Evolutionary conservation across 2,113 vertebrate species (phyloP).

Genomic region (Prionailurus bengalensis): DNA sequence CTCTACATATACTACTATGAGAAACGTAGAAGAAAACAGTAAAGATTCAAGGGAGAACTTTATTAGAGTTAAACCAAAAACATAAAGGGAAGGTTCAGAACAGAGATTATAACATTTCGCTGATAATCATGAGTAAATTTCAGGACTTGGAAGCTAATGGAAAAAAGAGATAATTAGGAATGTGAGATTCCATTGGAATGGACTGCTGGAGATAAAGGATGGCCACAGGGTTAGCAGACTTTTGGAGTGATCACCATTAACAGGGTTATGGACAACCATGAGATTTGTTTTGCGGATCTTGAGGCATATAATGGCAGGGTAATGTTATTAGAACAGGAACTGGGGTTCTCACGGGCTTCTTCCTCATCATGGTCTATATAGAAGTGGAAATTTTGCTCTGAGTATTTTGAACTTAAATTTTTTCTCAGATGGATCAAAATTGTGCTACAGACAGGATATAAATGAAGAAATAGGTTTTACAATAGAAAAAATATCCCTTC

Average conservation of each 20-base stretch:
- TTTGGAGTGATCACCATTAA: background rate
- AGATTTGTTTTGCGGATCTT: background rate
- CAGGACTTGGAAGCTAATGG: background rate
- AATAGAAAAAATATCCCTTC: background rate
- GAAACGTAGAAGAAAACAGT: background rate
- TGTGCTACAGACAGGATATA: background rate
- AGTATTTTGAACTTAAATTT: background rate
- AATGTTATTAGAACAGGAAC: background rate
- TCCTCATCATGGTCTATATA: background rate
- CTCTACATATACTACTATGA: background rate
- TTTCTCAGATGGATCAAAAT: background rate
- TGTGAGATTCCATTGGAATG: background rate
- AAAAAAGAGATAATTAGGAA: background rate
- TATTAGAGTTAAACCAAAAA: background rate
- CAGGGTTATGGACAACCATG: background rate
- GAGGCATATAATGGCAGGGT: background rate
- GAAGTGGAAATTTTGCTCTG: background rate
- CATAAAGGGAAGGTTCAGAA: background rate
- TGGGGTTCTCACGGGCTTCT: background rate
- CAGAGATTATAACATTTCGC: background rate
- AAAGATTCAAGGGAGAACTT: background rate
- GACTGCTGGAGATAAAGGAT: background rate
- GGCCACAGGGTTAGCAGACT: too few species aligned
- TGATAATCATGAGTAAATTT: background rate
- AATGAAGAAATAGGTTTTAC: background rate